These are phyloP conservation scores for Lytechinus pictus DNA, from an alignment of 35 echinoderm and acorn worm genomes.

Conservation along the genomic window DNA sequence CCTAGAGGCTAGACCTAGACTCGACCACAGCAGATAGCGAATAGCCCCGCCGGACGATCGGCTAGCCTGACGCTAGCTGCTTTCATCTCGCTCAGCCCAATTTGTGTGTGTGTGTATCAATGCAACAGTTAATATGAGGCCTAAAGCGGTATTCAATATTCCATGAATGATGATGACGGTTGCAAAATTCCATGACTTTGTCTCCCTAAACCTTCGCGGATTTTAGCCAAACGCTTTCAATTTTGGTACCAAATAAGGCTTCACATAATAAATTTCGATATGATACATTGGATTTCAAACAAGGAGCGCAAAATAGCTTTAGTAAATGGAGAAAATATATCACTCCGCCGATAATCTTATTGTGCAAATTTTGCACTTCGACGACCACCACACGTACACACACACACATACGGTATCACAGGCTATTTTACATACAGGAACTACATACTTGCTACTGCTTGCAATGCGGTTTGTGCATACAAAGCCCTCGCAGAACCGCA, in stretches of 20 bases:
- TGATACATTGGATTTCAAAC: not conserved
- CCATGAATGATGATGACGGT: not conserved
- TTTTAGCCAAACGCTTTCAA: not conserved
- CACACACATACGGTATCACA: not conserved
- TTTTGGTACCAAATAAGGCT: not conserved
- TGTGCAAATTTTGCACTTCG: not conserved
- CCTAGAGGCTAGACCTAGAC: too few relatives aligned
- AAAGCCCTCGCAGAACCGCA: not conserved
- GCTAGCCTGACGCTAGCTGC: too few relatives aligned
- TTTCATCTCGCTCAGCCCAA: too few relatives aligned
- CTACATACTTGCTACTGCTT: slow-evolving; percentile 13
- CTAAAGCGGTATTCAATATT: not conserved
- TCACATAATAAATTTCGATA: not conserved
- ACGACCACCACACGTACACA: too few relatives aligned
- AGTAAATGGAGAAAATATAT: slow-evolving; percentile 16
- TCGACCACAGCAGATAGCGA: too few relatives aligned
- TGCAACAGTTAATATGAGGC: too few relatives aligned
- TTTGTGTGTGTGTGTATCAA: too few relatives aligned
- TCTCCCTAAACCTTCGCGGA: not conserved
- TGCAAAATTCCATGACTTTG: not conserved
- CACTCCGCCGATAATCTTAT: not conserved
- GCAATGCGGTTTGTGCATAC: not conserved
- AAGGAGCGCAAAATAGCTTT: not conserved
- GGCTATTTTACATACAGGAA: too few relatives aligned
- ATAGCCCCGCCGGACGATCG: too few relatives aligned